A percentile compares a stretch with the other conserved stretches of the same genome.
phyloP scores from a whole-genome alignment of 2,888 invertebrate genomes.

The Ypsolopha scabrella region DNA sequence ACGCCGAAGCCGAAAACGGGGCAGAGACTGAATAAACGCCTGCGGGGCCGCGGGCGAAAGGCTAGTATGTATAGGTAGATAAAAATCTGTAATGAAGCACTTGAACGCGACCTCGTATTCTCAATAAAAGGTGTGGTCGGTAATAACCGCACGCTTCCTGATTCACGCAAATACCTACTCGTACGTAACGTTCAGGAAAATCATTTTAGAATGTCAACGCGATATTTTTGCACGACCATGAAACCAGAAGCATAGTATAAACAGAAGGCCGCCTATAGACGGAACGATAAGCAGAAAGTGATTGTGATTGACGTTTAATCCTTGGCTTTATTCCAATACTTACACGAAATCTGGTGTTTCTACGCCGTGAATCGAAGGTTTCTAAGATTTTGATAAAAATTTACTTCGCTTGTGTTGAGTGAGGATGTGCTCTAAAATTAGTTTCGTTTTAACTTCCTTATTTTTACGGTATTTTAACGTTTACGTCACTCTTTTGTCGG shows the following conservation, averaged over 20 bases:
- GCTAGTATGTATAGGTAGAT: no score
- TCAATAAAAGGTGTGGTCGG: slow-evolving; percentile 37
- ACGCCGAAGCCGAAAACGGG: no score
- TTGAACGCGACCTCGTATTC: no score
- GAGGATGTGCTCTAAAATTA: no score
- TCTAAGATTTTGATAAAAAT: no score
- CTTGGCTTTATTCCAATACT: slow-evolving; percentile 43
- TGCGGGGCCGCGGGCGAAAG: no score
- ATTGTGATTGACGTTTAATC: slow-evolving; percentile 43
- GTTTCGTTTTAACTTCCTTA: no score
- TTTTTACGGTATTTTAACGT: no score
- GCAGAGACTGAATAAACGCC: no score
- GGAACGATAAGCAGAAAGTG: slow-evolving; percentile 55
- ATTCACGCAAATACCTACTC: slow-evolving; percentile 27
- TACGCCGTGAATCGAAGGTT: slow-evolving; percentile 21
- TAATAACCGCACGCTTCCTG: slow-evolving; percentile 54
- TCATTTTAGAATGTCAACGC: slow-evolving; percentile 62
- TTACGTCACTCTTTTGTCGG: no score
- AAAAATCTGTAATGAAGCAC: no score
- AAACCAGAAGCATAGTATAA: slow-evolving; percentile 50
- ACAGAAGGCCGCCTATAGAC: slow-evolving; percentile 36
- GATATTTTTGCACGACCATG: slow-evolving; percentile 66
- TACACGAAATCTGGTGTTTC: slow-evolving; percentile 2
- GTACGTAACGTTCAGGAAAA: slow-evolving; percentile 56
- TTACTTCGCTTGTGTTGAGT: no score